Conservation (phyloP, 2,113 vertebrate genomes). For the Poeciliopsis retropinna region DNA sequence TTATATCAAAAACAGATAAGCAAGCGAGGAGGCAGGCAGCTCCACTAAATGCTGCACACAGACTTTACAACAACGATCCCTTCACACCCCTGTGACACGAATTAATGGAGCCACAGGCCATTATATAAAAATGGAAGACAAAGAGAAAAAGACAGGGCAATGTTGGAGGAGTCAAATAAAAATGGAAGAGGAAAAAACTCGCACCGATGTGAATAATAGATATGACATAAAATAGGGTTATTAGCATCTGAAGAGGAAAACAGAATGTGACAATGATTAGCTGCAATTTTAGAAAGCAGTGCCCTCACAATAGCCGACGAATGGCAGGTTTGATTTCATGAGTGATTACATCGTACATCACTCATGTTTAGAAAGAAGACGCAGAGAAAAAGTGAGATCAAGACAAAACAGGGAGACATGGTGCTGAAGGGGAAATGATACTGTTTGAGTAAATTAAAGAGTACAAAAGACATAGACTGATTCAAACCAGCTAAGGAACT, state of each 20-base stretch:
- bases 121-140: slow-evolving; percentile 52
- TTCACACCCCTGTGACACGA: slow-evolving; percentile 51
- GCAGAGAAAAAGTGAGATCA: slow-evolving; percentile 14
- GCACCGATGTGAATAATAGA: slow-evolving; percentile 40
- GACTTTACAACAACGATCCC: slow-evolving; percentile 17
- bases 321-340: slow-evolving; percentile 45
- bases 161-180: slow-evolving; percentile 13
- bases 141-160: slow-evolving; percentile 24
- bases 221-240: slow-evolving; percentile 46
- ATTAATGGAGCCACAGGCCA: slow-evolving; percentile 51
- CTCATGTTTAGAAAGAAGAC: slow-evolving; percentile 26
- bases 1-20: slow-evolving; percentile 24
- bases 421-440: slow-evolving; percentile 20
- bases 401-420: slow-evolving; percentile 26
- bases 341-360: slow-evolving; percentile 48
- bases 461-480: too few species aligned
- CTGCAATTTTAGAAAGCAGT: slow-evolving; percentile 50
- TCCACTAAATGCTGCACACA: slow-evolving; percentile 25
- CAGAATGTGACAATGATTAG: slow-evolving; percentile 62
- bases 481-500: too few species aligned
- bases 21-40: background rate
- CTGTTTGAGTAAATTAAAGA: slow-evolving; percentile 14
- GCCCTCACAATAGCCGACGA: slow-evolving; percentile 34
- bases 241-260: slow-evolving; percentile 56
- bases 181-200: slow-evolving; percentile 13